These are phyloP conservation scores for Schizaphis graminum DNA, from an alignment of 2,888 invertebrate species.

Conservation along the genomic window DNA sequence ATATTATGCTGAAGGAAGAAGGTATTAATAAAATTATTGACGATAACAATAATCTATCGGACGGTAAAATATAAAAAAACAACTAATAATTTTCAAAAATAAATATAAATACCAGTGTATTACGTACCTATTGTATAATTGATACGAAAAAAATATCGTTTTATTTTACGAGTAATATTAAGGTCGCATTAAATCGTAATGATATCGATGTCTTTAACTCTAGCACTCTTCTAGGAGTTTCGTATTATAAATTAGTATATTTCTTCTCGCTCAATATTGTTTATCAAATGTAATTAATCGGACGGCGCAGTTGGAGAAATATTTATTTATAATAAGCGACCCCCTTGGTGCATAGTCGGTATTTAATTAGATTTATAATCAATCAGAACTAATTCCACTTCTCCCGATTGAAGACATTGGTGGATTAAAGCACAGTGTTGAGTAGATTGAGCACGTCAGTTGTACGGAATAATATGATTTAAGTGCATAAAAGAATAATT, in stretches of 20 bases:
- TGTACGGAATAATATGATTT: conserved; percentile 8
- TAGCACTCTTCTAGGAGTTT: neutral
- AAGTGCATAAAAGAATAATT: neutral
- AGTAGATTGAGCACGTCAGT: conserved; percentile 36
- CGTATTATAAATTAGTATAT: neutral
- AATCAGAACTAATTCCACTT: conserved; percentile 49
- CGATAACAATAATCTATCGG: neutral
- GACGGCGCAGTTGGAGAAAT: neutral
- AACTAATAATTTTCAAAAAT: neutral
- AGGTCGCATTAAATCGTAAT: neutral
- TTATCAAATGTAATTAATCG: neutral
- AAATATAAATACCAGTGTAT: neutral
- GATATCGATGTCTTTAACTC: neutral
- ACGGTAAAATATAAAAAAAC: neutral
- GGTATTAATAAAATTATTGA: neutral
- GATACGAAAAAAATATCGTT: neutral
- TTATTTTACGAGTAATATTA: neutral
- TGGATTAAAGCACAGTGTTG: conserved; percentile 6
- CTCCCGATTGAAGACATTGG: conserved; percentile 11
- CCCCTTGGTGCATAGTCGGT: neutral
- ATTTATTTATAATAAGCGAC: neutral
- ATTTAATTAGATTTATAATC: conserved; percentile 53
- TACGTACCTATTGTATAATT: neutral
- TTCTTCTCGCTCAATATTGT: neutral
- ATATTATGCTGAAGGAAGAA: neutral